Evolutionary conservation across 2,113 vertebrate genomes (phyloP), one percentile per base, ranked within the genome.

Genomic region (Rhodinocichla rosea): DNA sequence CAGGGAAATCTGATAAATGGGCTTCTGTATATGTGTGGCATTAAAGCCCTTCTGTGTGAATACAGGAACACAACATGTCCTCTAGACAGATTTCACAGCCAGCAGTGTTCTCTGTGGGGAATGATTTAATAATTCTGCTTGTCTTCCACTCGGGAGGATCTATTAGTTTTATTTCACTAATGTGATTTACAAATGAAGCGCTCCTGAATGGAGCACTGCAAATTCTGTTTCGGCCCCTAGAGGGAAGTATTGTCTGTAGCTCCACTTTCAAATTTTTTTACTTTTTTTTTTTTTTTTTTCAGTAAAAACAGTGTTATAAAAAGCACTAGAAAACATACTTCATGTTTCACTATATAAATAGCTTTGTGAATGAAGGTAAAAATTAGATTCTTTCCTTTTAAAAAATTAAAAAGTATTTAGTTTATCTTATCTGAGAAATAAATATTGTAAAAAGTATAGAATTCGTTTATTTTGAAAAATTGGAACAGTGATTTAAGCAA

Each of bases 231-330:
- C 27, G 73, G 39, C 94, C 95, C 76, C 95, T 95, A 96, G 95
- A 96, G 88, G 97, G 95, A 11, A 92, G 94, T 63, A 53, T 97
- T 97, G 95, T 86, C 92, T 3, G 4, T 13, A 69, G 17, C 14
- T 8, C 24, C 50, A 35, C 68, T 85, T 87, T 19, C 3, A 64
- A 62, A n/a, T 44, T 12, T 44, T 44, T 75, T 53, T 32, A 12
- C 19, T 6, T 3, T 27, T 21, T 22, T 44, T 9, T 13, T 70
- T 23, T 11, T 70, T 22, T 53, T 79, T 45, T 63, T 40, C 1
- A 9, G 15, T 44, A 64, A 55, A 37, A 71, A 5, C 5, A 6
- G 21, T 37, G 16, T 8, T 62, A 37, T 55, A 50, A 86, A 67
- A 79, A 70, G 13, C 28, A 5, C 15, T 55, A 45, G 42, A 24